A percentile compares a stretch with the other conserved stretches of the same genome.
These are phyloP conservation scores for Lepas anatifera DNA, from an alignment of 2,888 invertebrate species.

Conservation along the genomic window DNA sequence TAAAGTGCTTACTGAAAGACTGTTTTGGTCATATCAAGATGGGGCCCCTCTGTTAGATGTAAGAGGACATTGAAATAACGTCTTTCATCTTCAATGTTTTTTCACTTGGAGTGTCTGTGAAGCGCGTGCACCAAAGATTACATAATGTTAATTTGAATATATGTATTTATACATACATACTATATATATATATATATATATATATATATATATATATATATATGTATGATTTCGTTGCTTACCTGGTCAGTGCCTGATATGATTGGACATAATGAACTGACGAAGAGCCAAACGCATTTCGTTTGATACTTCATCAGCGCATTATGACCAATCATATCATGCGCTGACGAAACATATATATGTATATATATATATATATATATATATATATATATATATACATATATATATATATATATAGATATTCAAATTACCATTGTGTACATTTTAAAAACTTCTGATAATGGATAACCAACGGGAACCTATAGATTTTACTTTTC, in stretches of 20 bases:
- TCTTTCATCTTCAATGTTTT: neutral
- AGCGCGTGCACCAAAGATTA: neutral
- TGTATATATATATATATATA: conserved; percentile 17
- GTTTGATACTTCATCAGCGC: too few relatives aligned
- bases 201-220: neutral
- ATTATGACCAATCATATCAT: too few relatives aligned
- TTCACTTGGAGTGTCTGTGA: neutral
- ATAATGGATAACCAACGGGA: too few relatives aligned
- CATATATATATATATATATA: conserved; percentile 13
- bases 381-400: conserved; percentile 17
- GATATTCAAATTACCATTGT: too few relatives aligned
- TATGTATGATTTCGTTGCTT: neutral
- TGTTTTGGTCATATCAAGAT: neutral
- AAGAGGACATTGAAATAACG: neutral
- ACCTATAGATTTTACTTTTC: too few relatives aligned
- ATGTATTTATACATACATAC: too few relatives aligned
- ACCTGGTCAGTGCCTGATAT: neutral
- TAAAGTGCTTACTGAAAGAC: too few relatives aligned
- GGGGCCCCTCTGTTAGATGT: neutral
- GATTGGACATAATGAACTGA: too few relatives aligned
- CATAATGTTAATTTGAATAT: too few relatives aligned
- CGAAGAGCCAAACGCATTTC: too few relatives aligned
- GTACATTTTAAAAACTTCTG: too few relatives aligned
- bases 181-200: neutral
- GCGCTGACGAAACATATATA: conserved; percentile 13